Evolutionary conservation across 2,888 invertebrate genomes (phyloP), one percentile per base, ranked within the genome.

Genomic region (Lasioglossum morio): DNA sequence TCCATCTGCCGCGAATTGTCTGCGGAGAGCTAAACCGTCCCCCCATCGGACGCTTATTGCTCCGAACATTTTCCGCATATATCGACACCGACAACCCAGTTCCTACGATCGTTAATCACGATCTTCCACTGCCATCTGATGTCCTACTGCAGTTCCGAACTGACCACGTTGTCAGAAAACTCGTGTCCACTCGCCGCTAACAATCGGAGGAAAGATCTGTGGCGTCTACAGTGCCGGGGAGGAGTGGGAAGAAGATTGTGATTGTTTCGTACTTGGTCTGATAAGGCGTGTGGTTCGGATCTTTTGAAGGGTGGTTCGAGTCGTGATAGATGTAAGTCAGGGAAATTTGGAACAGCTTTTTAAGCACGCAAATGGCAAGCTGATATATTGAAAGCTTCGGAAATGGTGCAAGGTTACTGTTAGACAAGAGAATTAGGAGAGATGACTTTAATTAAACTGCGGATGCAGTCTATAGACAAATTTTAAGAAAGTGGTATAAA

Each of bases 1-100:
- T 69, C 37, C 69, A 37, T 69, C 69, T 37, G 69, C 69, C 69
- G 37, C 69, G 37, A 69, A 69, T 69, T 66, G 66, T 66, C 66
- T 66, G 66, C 66, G 16, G 19, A 66, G 34, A 30, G 16, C 63
- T 12, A 12, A 12, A 3, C 14, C 27, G 27, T 16, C 30, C 30
- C 27, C 30, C 27, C 4, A 14, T 14, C 14, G 14, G 60, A 27
- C 60, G 60, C 27, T 60, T 60, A 60, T 60, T 60, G 60, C 60
- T 60, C 53, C 53, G 60, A 60, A 60, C 60, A 27, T 60, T 60
- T 66, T 30, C 16, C 66, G 66, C 66, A 34, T 66, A 34, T 34
- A 66, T 19, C 66, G 34, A 2, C 19, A 7, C 30, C 30, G 66
- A 30, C 66, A 34, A 34, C 34, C 30, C 34, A 34, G 60, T 60